A percentile compares a stretch with the other conserved stretches of the same genome.
Conservation (phyloP, 2,888 invertebrate genomes). For the Acleris literana region DNA sequence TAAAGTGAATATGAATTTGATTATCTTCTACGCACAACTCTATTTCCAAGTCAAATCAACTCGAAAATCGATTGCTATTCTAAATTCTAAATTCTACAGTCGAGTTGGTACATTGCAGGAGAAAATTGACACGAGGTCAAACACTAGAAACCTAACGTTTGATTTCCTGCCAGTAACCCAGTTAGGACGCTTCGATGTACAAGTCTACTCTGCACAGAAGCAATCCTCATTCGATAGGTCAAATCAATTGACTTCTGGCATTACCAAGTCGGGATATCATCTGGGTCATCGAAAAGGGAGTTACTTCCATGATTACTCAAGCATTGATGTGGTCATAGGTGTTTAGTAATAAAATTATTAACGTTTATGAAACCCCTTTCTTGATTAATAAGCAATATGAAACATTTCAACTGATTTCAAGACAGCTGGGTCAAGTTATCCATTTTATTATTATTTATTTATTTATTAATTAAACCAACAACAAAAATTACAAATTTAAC, state of each 20-base stretch:
- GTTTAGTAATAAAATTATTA: not conserved
- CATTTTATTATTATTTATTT: too few relatives aligned
- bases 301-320: not conserved
- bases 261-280: slow-evolving; percentile 18
- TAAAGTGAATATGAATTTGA: too few relatives aligned
- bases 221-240: slow-evolving; percentile 7
- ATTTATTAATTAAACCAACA: too few relatives aligned
- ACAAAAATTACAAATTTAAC: too few relatives aligned
- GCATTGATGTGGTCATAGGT: slow-evolving; percentile 1
- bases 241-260: slow-evolving; percentile 17
- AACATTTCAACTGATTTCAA: too few relatives aligned
- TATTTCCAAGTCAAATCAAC: too few relatives aligned
- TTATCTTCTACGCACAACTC: too few relatives aligned
- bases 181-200: slow-evolving; percentile 6
- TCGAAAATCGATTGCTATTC: too few relatives aligned
- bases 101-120: too few relatives aligned
- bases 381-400: not conserved
- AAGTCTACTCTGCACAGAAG: slow-evolving; percentile 1
- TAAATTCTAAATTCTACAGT: too few relatives aligned
- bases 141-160: not conserved
- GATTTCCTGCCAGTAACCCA: slow-evolving; percentile 12
- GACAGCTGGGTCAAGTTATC: too few relatives aligned
- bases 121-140: not conserved
- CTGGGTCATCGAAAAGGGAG: slow-evolving; percentile 1
- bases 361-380: not conserved